Conservation (phyloP, 1,140 invertebrate species). For the Diabrotica virgifera region DNA sequence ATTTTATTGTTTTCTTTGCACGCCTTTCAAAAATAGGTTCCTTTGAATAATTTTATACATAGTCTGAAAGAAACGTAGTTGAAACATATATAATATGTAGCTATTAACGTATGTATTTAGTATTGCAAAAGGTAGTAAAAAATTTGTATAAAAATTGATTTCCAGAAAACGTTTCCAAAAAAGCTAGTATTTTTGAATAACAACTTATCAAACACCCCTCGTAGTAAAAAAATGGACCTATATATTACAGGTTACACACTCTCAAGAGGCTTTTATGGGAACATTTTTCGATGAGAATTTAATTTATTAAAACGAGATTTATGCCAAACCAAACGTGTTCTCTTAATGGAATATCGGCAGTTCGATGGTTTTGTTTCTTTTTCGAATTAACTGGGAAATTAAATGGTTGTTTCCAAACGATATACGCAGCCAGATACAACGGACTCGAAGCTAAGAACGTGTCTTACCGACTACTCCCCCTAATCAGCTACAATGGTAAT, state of each 20-base stretch:
- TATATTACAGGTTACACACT: slow-evolving; percentile 40
- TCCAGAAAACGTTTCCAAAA: too few relatives aligned
- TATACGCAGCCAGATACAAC: neutral
- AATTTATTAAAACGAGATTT: slow-evolving; percentile 48
- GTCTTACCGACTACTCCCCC: slow-evolving; percentile 24
- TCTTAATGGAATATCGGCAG: slow-evolving; percentile 44
- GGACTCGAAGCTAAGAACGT: slow-evolving; percentile 23
- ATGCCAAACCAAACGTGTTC: slow-evolving; percentile 46
- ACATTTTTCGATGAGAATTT: slow-evolving; percentile 46
- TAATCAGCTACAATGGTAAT: slow-evolving; percentile 19
- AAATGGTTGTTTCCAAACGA: slow-evolving; percentile 24
- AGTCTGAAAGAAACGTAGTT: too few relatives aligned
- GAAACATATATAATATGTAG: too few relatives aligned
- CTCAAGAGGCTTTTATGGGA: slow-evolving; percentile 35
- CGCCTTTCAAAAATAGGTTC: too few relatives aligned
- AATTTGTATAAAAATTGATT: too few relatives aligned
- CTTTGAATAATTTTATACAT: too few relatives aligned
- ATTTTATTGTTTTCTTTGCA: too few relatives aligned
- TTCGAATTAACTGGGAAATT: slow-evolving; percentile 32
- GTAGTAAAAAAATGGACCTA: slow-evolving; percentile 45
- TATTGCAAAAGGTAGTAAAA: too few relatives aligned
- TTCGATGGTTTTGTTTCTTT: slow-evolving; percentile 28
- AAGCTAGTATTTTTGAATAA: too few relatives aligned
- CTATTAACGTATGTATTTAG: too few relatives aligned
- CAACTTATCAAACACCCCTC: too few relatives aligned